Conservation (phyloP, 2,888 invertebrate species). For the Catotricha subobsoleta region DNA sequence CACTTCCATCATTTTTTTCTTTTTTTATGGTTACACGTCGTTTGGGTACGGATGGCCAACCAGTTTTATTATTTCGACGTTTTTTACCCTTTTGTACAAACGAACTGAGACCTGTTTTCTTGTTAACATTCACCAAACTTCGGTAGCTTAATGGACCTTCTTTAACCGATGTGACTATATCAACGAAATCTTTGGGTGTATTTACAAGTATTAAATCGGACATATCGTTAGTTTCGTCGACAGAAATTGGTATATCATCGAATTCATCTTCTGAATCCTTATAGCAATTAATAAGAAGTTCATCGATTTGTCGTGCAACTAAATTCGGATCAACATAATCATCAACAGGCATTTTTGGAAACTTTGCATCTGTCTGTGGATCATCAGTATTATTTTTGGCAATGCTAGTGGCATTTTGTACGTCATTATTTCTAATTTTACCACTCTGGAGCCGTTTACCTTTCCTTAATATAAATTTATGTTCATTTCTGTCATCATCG, state of each 20-base stretch:
- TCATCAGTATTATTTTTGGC: neutral
- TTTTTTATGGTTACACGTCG: slow-evolving; percentile 13
- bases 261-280: slow-evolving; percentile 5
- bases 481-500: too few relatives aligned
- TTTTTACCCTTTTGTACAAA: slow-evolving; percentile 12
- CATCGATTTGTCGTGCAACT: slow-evolving; percentile 23
- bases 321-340: slow-evolving; percentile 13
- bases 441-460: slow-evolving; percentile 1
- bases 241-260: neutral
- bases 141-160: slow-evolving; percentile 1
- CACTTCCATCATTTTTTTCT: slow-evolving; percentile 4
- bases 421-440: neutral
- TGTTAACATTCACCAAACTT: neutral
- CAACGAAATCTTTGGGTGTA: slow-evolving; percentile 4
- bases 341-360: slow-evolving; percentile 14
- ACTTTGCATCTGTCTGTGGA: slow-evolving; percentile 14
- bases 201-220: slow-evolving; percentile 3
- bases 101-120: neutral
- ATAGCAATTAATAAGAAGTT: slow-evolving; percentile 19
- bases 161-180: neutral
- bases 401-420: neutral
- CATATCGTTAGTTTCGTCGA: neutral
- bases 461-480: too few relatives aligned
- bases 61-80: slow-evolving; percentile 54
- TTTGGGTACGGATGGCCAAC: slow-evolving; percentile 43